Percentiles rank a stretch among this genome's conserved stretches.
Conservation (phyloP, 2,888 invertebrate species). For the Thyatira batis region DNA sequence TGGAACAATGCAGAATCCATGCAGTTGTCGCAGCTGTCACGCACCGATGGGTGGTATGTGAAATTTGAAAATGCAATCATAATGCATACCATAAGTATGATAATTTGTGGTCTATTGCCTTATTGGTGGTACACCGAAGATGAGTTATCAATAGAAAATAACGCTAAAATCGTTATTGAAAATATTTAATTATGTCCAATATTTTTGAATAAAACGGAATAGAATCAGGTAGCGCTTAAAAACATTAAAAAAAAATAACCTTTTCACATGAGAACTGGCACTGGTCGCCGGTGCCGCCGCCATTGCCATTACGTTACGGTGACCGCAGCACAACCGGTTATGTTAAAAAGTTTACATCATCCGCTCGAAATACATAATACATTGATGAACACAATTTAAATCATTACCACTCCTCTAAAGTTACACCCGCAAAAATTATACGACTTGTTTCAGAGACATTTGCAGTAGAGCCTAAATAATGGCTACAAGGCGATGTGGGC, state of each 20-base stretch:
- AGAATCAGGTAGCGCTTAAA: neutral
- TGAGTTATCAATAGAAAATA: neutral
- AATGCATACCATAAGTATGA: neutral
- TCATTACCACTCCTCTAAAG: constrained; percentile 14
- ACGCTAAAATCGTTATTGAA: neutral
- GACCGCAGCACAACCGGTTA: constrained; percentile 51
- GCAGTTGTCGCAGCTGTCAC: constrained; percentile 46
- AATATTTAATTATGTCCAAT: neutral
- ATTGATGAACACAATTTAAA: constrained; percentile 16
- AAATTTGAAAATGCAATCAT: constrained; percentile 11
- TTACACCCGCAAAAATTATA: neutral
- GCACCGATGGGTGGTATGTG: constrained; percentile 31
- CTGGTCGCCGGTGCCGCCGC: no score
- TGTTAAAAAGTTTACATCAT: constrained; percentile 55
- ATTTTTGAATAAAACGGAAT: no score
- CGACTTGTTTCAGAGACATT: neutral
- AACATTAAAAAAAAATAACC: constrained; percentile 1
- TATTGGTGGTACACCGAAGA: neutral
- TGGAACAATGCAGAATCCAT: constrained; percentile 43
- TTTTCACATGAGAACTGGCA: constrained; percentile 32
- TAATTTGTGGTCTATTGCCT: neutral
- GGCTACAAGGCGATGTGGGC: constrained; percentile 8
- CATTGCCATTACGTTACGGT: constrained; percentile 35
- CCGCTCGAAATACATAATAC: constrained; percentile 34
- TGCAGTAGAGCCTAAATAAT: neutral